phyloP scores from a whole-genome alignment of 2,113 vertebrate species.

The Verasper variegatus region DNA sequence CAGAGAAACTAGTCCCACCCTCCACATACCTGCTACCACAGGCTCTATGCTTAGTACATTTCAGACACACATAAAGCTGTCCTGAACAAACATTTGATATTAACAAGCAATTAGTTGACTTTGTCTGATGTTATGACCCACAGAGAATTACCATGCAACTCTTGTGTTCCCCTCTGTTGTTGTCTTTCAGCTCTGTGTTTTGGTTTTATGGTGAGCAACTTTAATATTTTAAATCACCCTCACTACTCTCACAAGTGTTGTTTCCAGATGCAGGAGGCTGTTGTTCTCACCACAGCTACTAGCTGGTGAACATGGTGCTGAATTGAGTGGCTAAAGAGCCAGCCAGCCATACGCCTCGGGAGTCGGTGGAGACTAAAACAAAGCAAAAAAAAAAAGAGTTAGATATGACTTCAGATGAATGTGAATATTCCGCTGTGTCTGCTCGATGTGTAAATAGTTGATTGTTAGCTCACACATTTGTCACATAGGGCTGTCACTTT shows the following conservation, averaged over 20 bases:
- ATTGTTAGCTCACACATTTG: background rate
- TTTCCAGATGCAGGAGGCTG: background rate
- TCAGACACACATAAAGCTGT: background rate
- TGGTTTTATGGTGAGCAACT: background rate
- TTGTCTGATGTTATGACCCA: too few relatives aligned
- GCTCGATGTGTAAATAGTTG: too few relatives aligned
- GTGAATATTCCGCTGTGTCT: too few relatives aligned
- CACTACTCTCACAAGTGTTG: background rate
- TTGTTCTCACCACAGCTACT: background rate
- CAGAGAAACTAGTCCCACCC: background rate
- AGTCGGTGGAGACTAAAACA: too few relatives aligned
- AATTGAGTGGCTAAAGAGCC: background rate
- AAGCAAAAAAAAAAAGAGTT: too few relatives aligned
- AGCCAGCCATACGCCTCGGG: too few relatives aligned
- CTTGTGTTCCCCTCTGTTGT: background rate
- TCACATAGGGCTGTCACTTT: background rate
- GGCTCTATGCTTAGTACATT: background rate
- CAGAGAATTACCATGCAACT: background rate
- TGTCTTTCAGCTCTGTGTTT: constrained; percentile 10
- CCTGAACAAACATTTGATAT: background rate
- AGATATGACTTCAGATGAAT: too few relatives aligned
- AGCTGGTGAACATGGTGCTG: background rate
- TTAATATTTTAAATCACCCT: constrained; percentile 1
- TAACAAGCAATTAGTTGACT: background rate
- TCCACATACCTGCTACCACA: constrained; percentile 2